Conservation (phyloP, 2,797 vertebrate species). For the Apogon hyalosoma region DNA sequence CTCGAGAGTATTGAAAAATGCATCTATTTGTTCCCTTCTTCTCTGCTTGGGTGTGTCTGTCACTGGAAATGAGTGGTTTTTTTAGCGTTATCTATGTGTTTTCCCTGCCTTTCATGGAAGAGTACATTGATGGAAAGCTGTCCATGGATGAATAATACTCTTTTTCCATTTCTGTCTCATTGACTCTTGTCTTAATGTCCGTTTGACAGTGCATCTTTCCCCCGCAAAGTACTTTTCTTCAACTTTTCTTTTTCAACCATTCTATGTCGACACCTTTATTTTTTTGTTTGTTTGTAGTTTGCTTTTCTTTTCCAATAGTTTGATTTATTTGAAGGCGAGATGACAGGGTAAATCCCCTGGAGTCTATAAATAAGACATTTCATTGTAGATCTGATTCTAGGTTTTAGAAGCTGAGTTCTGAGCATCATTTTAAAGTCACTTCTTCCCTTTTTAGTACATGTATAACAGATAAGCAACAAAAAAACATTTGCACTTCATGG, state of each 20-base stretch:
- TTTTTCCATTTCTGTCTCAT: conserved; percentile 53
- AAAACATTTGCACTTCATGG: too few relatives aligned
- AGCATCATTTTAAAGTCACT: background rate
- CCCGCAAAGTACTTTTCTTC: conserved; percentile 22
- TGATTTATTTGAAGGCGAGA: conserved; percentile 31
- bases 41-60: conserved; percentile 33
- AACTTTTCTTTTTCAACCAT: conserved; percentile 28
- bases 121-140: conserved; percentile 52
- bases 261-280: conserved; percentile 18
- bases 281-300: conserved; percentile 11
- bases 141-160: conserved; percentile 56
- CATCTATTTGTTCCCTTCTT: conserved; percentile 37
- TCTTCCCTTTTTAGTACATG: background rate
- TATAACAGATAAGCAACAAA: too few relatives aligned
- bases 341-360: conserved; percentile 36
- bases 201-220: conserved; percentile 32
- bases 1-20: conserved; percentile 46
- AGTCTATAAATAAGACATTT: conserved; percentile 45
- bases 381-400: conserved; percentile 22
- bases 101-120: conserved; percentile 33
- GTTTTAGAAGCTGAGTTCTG: conserved; percentile 14
- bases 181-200: conserved; percentile 44
- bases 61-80: conserved; percentile 12
- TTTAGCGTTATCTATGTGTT: background rate
- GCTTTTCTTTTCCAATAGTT: conserved; percentile 19